Evolutionary conservation across 2,888 invertebrate species (phyloP).

Genomic region (Drosophila rubida): DNA sequence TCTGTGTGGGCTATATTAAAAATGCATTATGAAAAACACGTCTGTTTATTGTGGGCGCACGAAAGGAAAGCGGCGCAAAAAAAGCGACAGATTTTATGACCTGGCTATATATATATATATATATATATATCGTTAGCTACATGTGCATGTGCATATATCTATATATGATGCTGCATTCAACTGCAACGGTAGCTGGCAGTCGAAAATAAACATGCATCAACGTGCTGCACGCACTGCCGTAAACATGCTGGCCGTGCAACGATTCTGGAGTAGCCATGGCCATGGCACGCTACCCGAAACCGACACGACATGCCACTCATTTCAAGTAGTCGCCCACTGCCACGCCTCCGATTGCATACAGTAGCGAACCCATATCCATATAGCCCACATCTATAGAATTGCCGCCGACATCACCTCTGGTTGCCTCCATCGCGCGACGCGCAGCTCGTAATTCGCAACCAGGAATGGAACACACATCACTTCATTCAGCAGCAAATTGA

Average conservation of each 20-base stretch:
- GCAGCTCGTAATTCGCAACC: neutral
- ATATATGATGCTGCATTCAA: slow-evolving; percentile 52
- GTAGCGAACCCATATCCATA: slow-evolving; percentile 11
- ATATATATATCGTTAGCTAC: slow-evolving; percentile 1
- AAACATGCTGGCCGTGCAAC: slow-evolving; percentile 65
- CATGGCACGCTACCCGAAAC: slow-evolving; percentile 58
- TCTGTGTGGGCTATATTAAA: slow-evolving; percentile 61
- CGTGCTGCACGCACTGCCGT: slow-evolving; percentile 68
- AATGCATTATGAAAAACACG: slow-evolving; percentile 74
- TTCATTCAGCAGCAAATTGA: slow-evolving; percentile 77
- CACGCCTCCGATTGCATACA: slow-evolving; percentile 16
- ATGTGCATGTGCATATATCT: neutral
- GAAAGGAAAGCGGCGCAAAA: slow-evolving; percentile 51
- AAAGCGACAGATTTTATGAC: slow-evolving; percentile 56
- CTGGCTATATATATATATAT: slow-evolving; percentile 16
- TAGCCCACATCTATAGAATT: neutral
- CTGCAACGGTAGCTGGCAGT: slow-evolving; percentile 32
- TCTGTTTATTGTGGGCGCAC: slow-evolving; percentile 59
- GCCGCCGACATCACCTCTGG: neutral
- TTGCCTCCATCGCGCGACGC: neutral
- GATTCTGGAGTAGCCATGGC: slow-evolving; percentile 52
- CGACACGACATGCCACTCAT: slow-evolving; percentile 70
- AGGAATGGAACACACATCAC: slow-evolving; percentile 53
- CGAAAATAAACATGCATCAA: slow-evolving; percentile 71
- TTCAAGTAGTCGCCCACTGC: slow-evolving; percentile 55